A percentile compares a stretch with the other conserved stretches of the same genome.
These are phyloP conservation scores for Lophius piscatorius DNA, from an alignment of 2,113 vertebrate genomes.

Conservation along the genomic window DNA sequence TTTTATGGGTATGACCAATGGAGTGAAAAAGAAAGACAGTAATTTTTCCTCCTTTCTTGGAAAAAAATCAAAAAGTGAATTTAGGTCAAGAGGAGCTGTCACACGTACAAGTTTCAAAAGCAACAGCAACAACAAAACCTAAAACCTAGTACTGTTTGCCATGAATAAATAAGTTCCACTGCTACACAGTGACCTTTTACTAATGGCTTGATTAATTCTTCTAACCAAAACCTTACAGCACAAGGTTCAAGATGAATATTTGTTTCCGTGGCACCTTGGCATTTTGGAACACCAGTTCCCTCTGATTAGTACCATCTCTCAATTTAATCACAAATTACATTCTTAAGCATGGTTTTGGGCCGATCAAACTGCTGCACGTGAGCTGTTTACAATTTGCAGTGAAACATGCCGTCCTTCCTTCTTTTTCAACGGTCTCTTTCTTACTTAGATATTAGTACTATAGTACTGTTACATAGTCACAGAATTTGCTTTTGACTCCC, in stretches of 20 bases:
- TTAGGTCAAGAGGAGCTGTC: constrained; percentile 58
- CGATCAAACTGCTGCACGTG: constrained; percentile 17
- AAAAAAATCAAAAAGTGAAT: constrained; percentile 49
- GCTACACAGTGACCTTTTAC: constrained; percentile 13
- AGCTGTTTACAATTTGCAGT: constrained; percentile 36
- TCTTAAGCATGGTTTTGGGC: constrained; percentile 32
- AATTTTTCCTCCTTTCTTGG: constrained; percentile 40
- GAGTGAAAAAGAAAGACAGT: constrained; percentile 42
- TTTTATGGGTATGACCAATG: constrained; percentile 56
- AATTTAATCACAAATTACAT: constrained; percentile 42
- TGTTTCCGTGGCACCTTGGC: constrained; percentile 23
- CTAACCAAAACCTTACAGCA: constrained; percentile 8
- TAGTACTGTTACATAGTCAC: constrained; percentile 2
- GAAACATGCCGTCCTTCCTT: constrained; percentile 18
- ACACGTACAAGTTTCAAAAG: constrained; percentile 30
- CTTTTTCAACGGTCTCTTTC: no score
- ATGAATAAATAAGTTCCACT: constrained; percentile 22
- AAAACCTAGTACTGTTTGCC: constrained; percentile 34
- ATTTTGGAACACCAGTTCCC: constrained; percentile 16
- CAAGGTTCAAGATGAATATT: constrained; percentile 25
- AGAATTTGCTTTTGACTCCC: constrained; percentile 22
- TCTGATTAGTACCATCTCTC: constrained; percentile 32
- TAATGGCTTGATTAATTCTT: constrained; percentile 3
- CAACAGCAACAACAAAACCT: neutral
- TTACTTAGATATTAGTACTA: no score